Base-by-base conservation (phyloP, 2,113 vertebrate genomes). In the Leptosomus discolor region DNA sequence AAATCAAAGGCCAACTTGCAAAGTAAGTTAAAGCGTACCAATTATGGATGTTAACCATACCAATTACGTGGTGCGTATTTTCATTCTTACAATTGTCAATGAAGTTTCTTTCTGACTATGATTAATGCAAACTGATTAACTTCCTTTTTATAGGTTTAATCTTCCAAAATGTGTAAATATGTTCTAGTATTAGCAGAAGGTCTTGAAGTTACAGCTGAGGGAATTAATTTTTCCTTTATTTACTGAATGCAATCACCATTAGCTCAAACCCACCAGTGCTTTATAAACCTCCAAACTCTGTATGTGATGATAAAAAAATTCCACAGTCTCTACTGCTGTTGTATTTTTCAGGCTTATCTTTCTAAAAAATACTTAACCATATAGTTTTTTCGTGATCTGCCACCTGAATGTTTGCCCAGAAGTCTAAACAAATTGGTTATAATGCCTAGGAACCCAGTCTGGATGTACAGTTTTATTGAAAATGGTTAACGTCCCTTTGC, bases 71-170 rank as follows among this genome's bases (percentile, higher is more conserved):
- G 57, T 73, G 79, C 1, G 0, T 73, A 80, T 90, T 97, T 90
- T 80, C 64, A 83, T 77, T 90, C 82, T 76, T 88, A 57, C 36
- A 91, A 94, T 94, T 81, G 60, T 84, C 91, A 84, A 2, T 63
- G 86, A 84, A 92, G 10, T 89, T 91, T 81, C 54, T 79, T 18
- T 77, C 57, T 67, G 73, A 89, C 73, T 84, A 36, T 86, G 79
- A 95, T 92, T 92, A 93, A 90, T 58, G 48, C 30, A 94, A 92
- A 90, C 57, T 88, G 90, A 93, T 92, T 94, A 88, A 74, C 27
- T 95, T 88, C 39, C 32, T 91, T 81, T 90, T 86, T 77, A 88
- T 63, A 91, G 36, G 43, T 95, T 80, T 86, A 93, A 70, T 88
- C 90, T 90, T 73, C 22, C 75, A 86, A 94, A 90, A 86, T 77